Base-by-base conservation (phyloP, 2,888 invertebrate genomes). In the Xylota segnis region DNA sequence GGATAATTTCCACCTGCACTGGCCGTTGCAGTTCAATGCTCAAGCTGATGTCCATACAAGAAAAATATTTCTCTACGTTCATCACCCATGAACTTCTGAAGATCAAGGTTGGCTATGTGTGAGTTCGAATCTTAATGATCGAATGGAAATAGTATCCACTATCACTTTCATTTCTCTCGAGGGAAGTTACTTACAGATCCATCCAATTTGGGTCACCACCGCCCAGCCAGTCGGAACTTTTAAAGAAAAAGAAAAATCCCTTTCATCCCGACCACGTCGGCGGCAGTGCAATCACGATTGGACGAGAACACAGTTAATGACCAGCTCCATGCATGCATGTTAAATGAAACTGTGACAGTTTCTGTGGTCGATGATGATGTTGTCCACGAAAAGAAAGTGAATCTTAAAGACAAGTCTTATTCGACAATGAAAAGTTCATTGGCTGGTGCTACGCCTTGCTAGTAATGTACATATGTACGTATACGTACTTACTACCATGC, bases 61-160 rank as follows among this genome's bases (percentile, higher is more conserved):
- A 65, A 29, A 65, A 50, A 47, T 58, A 23, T 58, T 43, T 81
- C 50, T 75, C 18, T 74, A 54, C 52, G 59, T 83, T 54, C 34
- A 59, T 75, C 81, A 81, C 84, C 81, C 84, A 76, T 84, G 84
- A 84, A 84, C 84, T 81, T 81, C 43, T 76, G 70, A 71, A 81
- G 81, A 84, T 84, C 84, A 84, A 84, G 84, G 84, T 84, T 84
- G 84, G 65, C 50, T 68, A 58, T 81, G 75, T 84, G 75, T 81
- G 58, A 75, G 81, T 66, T 65, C 54, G 52, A 66, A 75, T 71
- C 45, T 54, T 14, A n/a, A 52, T 59, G 45, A 45, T 65, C 45
- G 77, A 54, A 54, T 59, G 29, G 34, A 83, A 77, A 72, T 58
- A 43, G 56, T 59, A 56, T 56, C 27, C 58, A 72, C 58, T 61